Percentiles rank a stretch among this genome's conserved stretches.
Evolutionary conservation across 2,113 vertebrate genomes (phyloP).

Genomic region (Corynorhinus townsendii): DNA sequence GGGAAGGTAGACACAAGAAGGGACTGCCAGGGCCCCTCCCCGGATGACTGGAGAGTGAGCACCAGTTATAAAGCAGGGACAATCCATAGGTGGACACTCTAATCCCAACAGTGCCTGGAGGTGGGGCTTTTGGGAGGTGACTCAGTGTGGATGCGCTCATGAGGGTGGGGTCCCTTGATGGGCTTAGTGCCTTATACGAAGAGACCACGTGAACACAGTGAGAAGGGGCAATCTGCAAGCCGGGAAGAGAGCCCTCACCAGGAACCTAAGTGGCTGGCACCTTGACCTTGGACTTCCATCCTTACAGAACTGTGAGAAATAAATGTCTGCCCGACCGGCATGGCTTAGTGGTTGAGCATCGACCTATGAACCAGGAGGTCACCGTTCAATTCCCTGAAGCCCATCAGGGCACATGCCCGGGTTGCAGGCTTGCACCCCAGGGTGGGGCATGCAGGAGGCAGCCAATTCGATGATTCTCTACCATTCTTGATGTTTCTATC

Average conservation of each 20-base stretch:
- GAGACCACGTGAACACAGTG: background rate
- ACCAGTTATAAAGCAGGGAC: background rate
- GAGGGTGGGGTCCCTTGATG: background rate
- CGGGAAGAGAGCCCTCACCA: background rate
- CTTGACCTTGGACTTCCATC: background rate
- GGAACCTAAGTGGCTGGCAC: fast-evolving
- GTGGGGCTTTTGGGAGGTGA: background rate
- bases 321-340: background rate
- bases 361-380: too few species aligned
- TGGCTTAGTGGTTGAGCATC: too few species aligned
- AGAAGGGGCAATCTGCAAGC: background rate
- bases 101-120: fast-evolving
- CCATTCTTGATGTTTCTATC: too few species aligned
- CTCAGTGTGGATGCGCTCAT: background rate
- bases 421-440: too few species aligned
- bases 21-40: background rate
- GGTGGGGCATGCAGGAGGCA: too few species aligned
- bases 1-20: background rate
- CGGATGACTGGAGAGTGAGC: background rate
- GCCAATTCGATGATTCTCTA: too few species aligned
- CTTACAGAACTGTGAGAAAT: background rate
- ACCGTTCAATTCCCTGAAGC: too few species aligned
- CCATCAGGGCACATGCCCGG: too few species aligned
- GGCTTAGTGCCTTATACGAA: background rate
- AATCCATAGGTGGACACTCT: background rate